Evolutionary conservation across 2,797 vertebrate genomes (phyloP).

Genomic region (Enoplosus armatus): DNA sequence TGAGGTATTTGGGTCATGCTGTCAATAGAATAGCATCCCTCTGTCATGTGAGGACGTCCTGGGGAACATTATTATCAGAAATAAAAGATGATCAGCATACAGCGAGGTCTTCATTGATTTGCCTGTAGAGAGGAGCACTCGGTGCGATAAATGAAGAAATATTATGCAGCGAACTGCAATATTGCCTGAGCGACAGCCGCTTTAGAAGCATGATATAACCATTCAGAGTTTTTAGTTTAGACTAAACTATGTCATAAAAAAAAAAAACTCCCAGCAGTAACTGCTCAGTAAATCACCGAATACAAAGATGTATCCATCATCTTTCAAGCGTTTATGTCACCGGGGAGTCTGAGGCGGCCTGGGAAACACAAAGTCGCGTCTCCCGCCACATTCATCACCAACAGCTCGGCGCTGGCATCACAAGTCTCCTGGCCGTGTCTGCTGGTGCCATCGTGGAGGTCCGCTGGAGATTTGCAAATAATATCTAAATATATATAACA

Average conservation of each 20-base stretch:
- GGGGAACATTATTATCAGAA: conserved; percentile 55
- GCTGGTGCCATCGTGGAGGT: conserved; percentile 21
- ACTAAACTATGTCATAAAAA: conserved; percentile 70
- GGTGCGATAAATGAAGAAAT: conserved; percentile 63
- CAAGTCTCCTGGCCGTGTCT: conserved; percentile 14
- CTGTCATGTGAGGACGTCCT: conserved; percentile 53
- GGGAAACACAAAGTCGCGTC: conserved; percentile 38
- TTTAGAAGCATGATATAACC: conserved; percentile 61
- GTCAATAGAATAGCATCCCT: conserved; percentile 61
- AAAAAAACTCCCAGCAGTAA: conserved; percentile 55
- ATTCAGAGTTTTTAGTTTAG: conserved; percentile 66
- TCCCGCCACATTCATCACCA: conserved; percentile 51
- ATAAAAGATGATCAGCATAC: conserved; percentile 63
- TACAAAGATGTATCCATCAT: conserved; percentile 66
- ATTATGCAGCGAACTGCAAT: conserved; percentile 53
- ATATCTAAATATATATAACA: conserved; percentile 56
- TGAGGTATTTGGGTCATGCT: conserved; percentile 69
- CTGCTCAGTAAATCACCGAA: conserved; percentile 58
- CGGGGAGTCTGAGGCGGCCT: conserved; percentile 23
- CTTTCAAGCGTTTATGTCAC: conserved; percentile 50
- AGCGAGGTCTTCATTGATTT: conserved; percentile 62
- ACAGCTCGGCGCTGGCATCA: neutral
- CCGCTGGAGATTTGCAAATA: conserved; percentile 61
- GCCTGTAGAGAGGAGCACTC: conserved; percentile 40
- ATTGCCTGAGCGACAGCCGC: conserved; percentile 48